Evolutionary conservation across 2,113 vertebrate species (phyloP), one percentile per base, ranked within the genome.

Genomic region (Eulemur macaco): DNA sequence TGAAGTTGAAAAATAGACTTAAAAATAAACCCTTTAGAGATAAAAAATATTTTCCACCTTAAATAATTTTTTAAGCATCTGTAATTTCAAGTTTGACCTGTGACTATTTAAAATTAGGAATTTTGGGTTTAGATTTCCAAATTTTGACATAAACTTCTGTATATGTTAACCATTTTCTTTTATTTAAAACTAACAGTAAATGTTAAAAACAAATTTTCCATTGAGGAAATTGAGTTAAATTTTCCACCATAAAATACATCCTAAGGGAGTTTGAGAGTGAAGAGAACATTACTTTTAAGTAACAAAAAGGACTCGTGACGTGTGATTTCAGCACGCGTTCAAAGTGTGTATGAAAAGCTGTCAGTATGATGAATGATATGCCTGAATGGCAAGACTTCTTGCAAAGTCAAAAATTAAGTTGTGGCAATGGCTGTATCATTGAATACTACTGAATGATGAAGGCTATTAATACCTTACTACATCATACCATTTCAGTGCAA

Each of bases 1-100:
- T 74, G 27, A 42, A 86, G 47, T 54, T 95, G 68, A 96, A 91
- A 93, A 89, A 91, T 58, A 82, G 60, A 17, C 18, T 94, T 95
- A 97, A 95, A 95, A 96, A 93, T 94, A 94, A 97, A 92, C 31
- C 56, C 13, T 87, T 86, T 3, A 78, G 63, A 74, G 73, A 78
- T 86, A 89, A 91, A 95, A 94, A 87, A 85, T 89, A 91, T 77
- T 97, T 92, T 96, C 85, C 31, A 95, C 80, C 66, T 93, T 95
- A n/a, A 82, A 83, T 91, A 60, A 82, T 52, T 86, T 94, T 97
- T 91, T 78, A 95, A 89, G 52, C 47, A 83, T 77, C 74, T 86
- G 27, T 31, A 76, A 83, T 94, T 93, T 91, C 18, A 89, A 83
- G 47, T 93, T 82, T 56, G 42, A 86, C 14, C 13, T 78, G 29